phyloP scores from a whole-genome alignment of 2,888 invertebrate species.

The Ceraclea dissimilis region DNA sequence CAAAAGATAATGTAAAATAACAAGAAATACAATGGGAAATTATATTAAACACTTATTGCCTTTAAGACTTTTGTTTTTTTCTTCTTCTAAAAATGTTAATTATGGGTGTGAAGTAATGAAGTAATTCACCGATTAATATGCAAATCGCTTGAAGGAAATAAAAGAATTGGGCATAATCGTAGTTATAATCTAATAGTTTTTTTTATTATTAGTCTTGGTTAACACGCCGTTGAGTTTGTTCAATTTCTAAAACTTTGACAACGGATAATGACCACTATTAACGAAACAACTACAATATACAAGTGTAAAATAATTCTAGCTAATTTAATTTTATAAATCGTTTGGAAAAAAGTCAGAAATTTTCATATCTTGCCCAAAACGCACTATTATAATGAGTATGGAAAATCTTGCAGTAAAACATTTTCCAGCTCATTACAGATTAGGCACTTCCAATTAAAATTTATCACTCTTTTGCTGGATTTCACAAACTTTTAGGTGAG shows the following conservation, averaged over 20 bases:
- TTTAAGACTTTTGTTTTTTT: neutral
- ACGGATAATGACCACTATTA: neutral
- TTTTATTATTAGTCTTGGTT: neutral
- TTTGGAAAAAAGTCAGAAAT: no score
- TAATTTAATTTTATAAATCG: no score
- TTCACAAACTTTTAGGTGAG: no score
- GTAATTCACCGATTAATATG: constrained; percentile 16
- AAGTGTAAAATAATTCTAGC: no score
- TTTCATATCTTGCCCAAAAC: no score
- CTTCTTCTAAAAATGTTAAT: neutral
- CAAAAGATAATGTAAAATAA: no score
- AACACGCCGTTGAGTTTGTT: neutral
- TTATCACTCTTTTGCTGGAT: no score
- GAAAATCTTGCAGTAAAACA: no score
- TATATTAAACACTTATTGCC: neutral
- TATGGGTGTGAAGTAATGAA: constrained; percentile 8
- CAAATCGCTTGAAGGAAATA: constrained; percentile 8
- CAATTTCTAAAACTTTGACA: neutral
- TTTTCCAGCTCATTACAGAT: no score
- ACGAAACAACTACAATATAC: no score
- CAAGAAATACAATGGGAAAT: neutral
- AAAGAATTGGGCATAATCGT: constrained; percentile 3
- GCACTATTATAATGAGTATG: no score
- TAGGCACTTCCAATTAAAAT: no score
- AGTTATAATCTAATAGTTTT: neutral